Percentiles rank a stretch among this genome's conserved stretches.
Evolutionary conservation across 1,140 invertebrate species (phyloP).

Genomic region (Colletes latitarsis): DNA sequence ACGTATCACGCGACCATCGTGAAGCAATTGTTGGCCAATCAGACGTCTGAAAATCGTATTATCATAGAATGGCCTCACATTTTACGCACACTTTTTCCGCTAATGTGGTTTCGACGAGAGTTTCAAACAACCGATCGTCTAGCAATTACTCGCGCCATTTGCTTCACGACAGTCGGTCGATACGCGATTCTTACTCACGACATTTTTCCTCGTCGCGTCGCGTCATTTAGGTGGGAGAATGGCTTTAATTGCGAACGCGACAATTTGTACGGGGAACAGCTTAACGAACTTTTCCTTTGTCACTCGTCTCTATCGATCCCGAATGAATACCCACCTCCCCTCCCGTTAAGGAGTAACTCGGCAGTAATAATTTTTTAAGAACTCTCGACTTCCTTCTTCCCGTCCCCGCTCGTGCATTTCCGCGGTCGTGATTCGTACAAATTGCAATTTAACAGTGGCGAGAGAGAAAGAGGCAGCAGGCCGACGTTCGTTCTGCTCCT

Average conservation of each 20-base stretch:
- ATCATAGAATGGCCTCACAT: too few species aligned
- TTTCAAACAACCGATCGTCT: too few species aligned
- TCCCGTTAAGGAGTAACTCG: not conserved
- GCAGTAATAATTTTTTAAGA: slow-evolving; percentile 65
- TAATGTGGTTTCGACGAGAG: too few species aligned
- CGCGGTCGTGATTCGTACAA: slow-evolving; percentile 58
- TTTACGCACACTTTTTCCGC: too few species aligned
- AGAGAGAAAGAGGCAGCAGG: slow-evolving; percentile 27
- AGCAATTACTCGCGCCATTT: not conserved
- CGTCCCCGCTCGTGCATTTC: slow-evolving; percentile 21
- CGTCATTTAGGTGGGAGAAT: too few species aligned
- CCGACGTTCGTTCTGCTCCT: slow-evolving; percentile 42
- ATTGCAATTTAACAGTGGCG: slow-evolving; percentile 63
- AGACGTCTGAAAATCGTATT: too few species aligned
- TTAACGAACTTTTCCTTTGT: slow-evolving; percentile 64
- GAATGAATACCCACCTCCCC: slow-evolving; percentile 27
- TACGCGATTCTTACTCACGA: not conserved
- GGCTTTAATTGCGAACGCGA: slow-evolving; percentile 53
- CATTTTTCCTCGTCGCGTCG: slow-evolving; percentile 12
- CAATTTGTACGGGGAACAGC: slow-evolving; percentile 54
- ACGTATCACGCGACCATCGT: too few species aligned
- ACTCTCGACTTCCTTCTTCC: slow-evolving; percentile 47
- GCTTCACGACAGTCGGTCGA: too few species aligned
- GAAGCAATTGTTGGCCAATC: too few species aligned
- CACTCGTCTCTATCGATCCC: slow-evolving; percentile 54